Evolutionary conservation across 2,888 invertebrate species (phyloP).

Genomic region (Archips crataeganus): DNA sequence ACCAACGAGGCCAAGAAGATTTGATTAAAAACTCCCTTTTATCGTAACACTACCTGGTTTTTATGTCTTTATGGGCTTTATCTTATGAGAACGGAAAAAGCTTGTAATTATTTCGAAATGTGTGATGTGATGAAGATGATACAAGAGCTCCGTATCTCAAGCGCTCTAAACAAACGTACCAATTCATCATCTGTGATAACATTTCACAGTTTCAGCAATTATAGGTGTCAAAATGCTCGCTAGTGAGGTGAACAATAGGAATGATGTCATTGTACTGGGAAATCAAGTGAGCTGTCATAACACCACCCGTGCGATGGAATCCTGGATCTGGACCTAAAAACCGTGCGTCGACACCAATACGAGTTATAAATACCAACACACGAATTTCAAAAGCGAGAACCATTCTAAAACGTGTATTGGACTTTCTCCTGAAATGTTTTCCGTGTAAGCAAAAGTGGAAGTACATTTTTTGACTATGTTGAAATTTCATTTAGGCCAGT

Average conservation of each 20-base stretch:
- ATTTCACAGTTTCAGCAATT: constrained; percentile 10
- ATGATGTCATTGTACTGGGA: constrained; percentile 30
- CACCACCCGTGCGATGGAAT: constrained; percentile 27
- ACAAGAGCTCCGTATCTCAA: not conserved
- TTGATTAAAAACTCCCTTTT: not conserved
- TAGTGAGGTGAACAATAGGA: constrained; percentile 16
- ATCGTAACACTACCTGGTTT: not conserved
- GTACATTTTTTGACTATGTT: not conserved
- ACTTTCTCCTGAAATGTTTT: constrained; percentile 11
- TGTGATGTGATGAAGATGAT: not conserved
- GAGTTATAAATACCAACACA: constrained; percentile 62
- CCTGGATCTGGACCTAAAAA: constrained; percentile 46
- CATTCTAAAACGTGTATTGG: constrained; percentile 47
- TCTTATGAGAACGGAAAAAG: constrained; percentile 4
- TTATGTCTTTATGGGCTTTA: not conserved
- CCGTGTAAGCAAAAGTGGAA: not conserved
- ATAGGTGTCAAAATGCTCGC: constrained; percentile 7
- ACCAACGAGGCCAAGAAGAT: not conserved
- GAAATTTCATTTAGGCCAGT: not conserved
- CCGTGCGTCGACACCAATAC: constrained; percentile 60
- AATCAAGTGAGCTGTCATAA: constrained; percentile 44
- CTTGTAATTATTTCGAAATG: constrained; percentile 2
- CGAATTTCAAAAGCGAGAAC: constrained; percentile 51
- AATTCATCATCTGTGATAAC: constrained; percentile 20
- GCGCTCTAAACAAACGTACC: constrained; percentile 14